A percentile compares a stretch with the other conserved stretches of the same genome.
phyloP scores from a whole-genome alignment of 2,113 vertebrate species.

The Mungos mungo region DNA sequence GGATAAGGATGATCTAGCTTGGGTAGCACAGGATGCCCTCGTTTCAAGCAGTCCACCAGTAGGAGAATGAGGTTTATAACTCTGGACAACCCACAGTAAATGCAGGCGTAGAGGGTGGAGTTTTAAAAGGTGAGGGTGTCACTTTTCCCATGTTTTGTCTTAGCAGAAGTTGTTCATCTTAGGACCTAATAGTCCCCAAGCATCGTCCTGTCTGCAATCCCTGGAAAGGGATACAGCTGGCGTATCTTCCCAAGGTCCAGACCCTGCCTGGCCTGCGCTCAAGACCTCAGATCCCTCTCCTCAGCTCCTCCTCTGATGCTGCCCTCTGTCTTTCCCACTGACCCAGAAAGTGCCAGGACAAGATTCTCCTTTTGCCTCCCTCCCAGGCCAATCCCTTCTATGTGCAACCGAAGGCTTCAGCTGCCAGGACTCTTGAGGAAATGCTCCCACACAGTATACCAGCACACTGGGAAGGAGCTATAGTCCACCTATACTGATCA shows the following conservation, averaged over 20 bases:
- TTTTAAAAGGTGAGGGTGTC: background rate
- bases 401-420: background rate
- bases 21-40: background rate
- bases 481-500: background rate
- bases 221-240: background rate
- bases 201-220: background rate
- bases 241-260: background rate
- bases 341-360: background rate
- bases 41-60: background rate
- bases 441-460: background rate
- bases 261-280: background rate
- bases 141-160: background rate
- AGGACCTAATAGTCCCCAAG: background rate
- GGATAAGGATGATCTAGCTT: background rate
- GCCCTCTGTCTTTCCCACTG: background rate
- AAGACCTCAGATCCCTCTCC: background rate
- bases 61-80: background rate
- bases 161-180: background rate
- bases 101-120: background rate
- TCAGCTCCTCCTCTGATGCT: background rate
- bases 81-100: background rate
- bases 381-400: background rate
- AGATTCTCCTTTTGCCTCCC: background rate
- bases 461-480: background rate
- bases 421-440: background rate